These are phyloP conservation scores for Cryptophagus acutangulus DNA, from an alignment of 2,888 invertebrate genomes.

Conservation along the genomic window DNA sequence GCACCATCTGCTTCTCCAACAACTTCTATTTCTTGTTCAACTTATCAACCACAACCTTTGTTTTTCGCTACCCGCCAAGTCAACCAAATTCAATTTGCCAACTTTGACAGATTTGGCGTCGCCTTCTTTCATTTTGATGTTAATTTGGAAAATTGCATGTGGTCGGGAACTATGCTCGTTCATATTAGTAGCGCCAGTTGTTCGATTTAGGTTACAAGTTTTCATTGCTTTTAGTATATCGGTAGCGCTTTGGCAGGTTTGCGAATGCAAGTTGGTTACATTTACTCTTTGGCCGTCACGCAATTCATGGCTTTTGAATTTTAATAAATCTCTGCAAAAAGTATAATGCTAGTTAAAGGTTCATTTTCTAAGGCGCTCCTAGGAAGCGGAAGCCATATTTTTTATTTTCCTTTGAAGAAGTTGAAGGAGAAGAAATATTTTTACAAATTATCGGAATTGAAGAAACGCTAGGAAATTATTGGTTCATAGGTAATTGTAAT, in stretches of 20 bases:
- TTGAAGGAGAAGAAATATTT: too few relatives aligned
- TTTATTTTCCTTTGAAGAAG: too few relatives aligned
- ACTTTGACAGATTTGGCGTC: constrained; percentile 63
- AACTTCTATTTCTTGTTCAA: constrained; percentile 73
- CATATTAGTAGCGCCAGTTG: constrained; percentile 64
- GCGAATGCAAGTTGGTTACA: constrained; percentile 91
- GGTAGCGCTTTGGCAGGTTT: constrained; percentile 87
- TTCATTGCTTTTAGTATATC: constrained; percentile 95
- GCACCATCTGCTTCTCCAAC: constrained; percentile 90
- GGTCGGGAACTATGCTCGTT: constrained; percentile 97
- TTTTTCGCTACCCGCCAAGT: constrained; percentile 96
- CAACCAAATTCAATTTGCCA: constrained; percentile 94
- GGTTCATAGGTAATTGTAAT: too few relatives aligned
- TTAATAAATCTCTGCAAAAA: constrained; percentile 61
- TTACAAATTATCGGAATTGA: too few relatives aligned
- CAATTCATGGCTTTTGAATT: constrained; percentile 55
- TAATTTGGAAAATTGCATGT: constrained; percentile 97
- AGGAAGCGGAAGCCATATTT: too few relatives aligned
- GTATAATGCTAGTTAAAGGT: too few relatives aligned
- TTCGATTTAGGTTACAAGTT: constrained; percentile 87
- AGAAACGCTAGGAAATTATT: too few relatives aligned
- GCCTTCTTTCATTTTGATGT: constrained; percentile 86
- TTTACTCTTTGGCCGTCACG: constrained; percentile 80
- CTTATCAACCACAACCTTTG: constrained; percentile 73
- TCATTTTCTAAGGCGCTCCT: too few relatives aligned